Base-by-base conservation (phyloP, 1,140 invertebrate species). In the Micrasema minimum region DNA sequence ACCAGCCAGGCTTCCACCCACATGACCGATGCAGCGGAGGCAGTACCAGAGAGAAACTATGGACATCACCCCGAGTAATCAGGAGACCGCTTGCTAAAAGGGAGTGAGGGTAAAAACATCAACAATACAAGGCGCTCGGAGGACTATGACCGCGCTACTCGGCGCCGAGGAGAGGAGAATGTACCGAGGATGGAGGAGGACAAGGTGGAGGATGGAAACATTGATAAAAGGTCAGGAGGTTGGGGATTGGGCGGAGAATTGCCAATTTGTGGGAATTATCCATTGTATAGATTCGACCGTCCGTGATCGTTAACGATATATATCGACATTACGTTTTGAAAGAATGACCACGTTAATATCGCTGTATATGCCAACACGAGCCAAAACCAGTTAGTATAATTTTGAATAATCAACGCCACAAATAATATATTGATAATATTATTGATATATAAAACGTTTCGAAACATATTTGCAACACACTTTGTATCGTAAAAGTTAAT, bases 261-360 rank as follows among this genome's bases (percentile, higher is more conserved):
- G 20, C 38, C 38, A 45, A 62, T 62, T 62, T 62, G 59, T 62
- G 38, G 59, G 26, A 64, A 64, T 64, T 64, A 64, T 31, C 59
- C 59, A 64, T 64, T 64, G 41, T 64, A 46, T 9, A 45, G 41
- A 64, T 59, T 64, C 59, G 59, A 31, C 59, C 41, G 23, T 59
- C 35, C 35, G 37, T 59, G 46, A 53, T 53, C 50, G 23, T 14
- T 41, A 59, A 23, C 55, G 16, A 41, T 22, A 41, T 31, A 7
- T 31, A 31, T 31, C 26, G 26, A 31, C 26, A 31, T 31, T 31
- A 31, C 7, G 26, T 31, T 31, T 31, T 31, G 26, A 31, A 31
- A 7, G 26, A 31, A 31, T 31, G 26, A 7, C 26, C 26, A 31
- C 26, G 26, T 31, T 7, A 31, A 31, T 7, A 31, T 31, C 26